phyloP scores from a whole-genome alignment of 2,113 vertebrate species.

The Daboia siamensis region DNA sequence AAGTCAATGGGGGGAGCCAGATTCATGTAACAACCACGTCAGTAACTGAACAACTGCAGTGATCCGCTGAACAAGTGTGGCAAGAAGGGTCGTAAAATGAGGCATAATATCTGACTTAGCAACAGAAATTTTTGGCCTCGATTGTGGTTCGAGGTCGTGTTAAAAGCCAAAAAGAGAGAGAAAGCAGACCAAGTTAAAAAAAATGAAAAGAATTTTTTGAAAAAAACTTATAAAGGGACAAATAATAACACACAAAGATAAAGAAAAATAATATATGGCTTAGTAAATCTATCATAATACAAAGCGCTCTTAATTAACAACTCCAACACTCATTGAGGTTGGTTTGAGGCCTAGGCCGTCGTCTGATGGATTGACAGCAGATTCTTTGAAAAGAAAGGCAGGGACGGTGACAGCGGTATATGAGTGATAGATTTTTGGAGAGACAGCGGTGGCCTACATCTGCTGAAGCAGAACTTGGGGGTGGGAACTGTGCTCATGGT shows the following conservation, averaged over 20 bases:
- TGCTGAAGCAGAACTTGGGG: not conserved
- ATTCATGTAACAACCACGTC: not conserved
- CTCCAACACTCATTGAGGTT: not conserved
- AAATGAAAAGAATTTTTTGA: not conserved
- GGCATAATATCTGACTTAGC: not conserved
- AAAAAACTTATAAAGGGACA: too few relatives aligned
- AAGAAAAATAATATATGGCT: not conserved
- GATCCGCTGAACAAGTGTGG: not conserved
- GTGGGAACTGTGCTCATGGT: not conserved
- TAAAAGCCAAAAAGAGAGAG: not conserved
- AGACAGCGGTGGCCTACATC: not conserved
- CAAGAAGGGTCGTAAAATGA: not conserved
- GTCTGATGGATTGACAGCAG: not conserved
- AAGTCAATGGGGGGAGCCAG: not conserved
- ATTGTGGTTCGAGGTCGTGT: not conserved
- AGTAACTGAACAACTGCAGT: not conserved
- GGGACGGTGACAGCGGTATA: not conserved
- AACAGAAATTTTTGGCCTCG: not conserved
- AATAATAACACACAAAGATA: not conserved
- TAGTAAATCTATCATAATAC: not conserved
- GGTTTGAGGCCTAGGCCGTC: not conserved
- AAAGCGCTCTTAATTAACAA: not conserved
- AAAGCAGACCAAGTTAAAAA: not conserved
- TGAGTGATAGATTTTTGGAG: not conserved
- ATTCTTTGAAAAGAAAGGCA: not conserved